phyloP scores from a whole-genome alignment of 1,140 invertebrate species.

The Cheumatopsyche charites region DNA sequence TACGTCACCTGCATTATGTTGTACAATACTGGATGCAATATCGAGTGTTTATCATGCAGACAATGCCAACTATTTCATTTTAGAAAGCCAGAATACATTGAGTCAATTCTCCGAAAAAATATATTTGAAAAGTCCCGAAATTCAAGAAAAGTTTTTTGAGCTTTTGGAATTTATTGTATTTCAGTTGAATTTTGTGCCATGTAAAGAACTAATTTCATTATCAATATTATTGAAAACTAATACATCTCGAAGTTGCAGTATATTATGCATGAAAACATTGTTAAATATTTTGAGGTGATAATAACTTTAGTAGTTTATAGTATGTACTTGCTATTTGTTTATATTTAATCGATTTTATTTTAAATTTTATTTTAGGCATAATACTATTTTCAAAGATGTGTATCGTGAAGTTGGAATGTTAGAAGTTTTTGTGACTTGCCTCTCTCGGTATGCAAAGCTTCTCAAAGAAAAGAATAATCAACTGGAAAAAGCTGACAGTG shows the following conservation, averaged over 20 bases:
- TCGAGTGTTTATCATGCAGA: conserved; percentile 97
- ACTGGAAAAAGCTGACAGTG: conserved; percentile 51
- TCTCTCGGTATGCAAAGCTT: conserved; percentile 82
- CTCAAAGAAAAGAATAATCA: conserved; percentile 72
- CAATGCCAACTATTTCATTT: conserved; percentile 98
- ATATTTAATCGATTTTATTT: conserved; percentile 29
- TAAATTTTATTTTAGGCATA: conserved; percentile 69
- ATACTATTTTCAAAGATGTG: conserved; percentile 95
- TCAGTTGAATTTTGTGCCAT: conserved; percentile 97
- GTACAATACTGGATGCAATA: conserved; percentile 93
- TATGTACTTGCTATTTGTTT: conserved; percentile 15
- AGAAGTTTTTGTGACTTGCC: conserved; percentile 95
- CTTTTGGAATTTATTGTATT: conserved; percentile 96
- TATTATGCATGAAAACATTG: conserved; percentile 87
- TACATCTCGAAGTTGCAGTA: conserved; percentile 79
- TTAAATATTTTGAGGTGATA: conserved; percentile 81
- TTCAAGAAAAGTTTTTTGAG: conserved; percentile 96
- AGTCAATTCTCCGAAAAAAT: conserved; percentile 97
- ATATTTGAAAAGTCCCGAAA: conserved; percentile 84
- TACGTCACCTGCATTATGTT: conserved; percentile 81
- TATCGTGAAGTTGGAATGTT: conserved; percentile 97
- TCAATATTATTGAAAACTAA: conserved; percentile 90
- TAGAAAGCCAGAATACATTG: conserved; percentile 94
- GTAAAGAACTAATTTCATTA: conserved; percentile 96
- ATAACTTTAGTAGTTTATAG: too few species aligned